Conservation (phyloP, 2,888 invertebrate species). For the Sycophila texana region DNA sequence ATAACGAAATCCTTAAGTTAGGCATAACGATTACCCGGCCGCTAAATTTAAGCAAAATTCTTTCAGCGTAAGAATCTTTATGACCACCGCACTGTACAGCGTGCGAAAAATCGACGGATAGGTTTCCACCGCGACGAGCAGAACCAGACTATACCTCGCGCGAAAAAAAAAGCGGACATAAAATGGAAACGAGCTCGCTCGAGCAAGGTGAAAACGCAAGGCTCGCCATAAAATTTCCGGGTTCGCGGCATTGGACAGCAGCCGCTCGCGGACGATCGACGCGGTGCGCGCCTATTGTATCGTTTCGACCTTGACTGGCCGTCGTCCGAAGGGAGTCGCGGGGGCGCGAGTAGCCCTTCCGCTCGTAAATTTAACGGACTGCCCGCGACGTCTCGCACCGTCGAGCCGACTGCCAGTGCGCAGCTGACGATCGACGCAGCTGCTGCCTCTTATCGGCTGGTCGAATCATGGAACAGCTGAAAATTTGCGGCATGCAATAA, state of each 20-base stretch:
- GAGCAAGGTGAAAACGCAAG: not conserved
- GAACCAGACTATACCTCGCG: not conserved
- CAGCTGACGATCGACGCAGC: no score
- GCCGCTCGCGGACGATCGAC: not conserved
- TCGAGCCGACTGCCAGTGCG: not conserved
- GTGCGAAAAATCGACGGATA: not conserved
- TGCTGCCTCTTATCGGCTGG: no score
- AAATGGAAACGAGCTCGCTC: not conserved
- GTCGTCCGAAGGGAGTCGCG: not conserved
- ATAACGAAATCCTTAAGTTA: no score
- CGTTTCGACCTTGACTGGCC: conserved; percentile 36
- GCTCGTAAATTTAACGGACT: conserved; percentile 5
- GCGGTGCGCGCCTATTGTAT: not conserved
- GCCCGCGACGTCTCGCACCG: not conserved
- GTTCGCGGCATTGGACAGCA: conserved; percentile 1
- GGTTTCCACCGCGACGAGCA: not conserved
- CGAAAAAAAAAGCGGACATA: not conserved
- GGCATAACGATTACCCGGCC: no score
- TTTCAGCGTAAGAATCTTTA: no score
- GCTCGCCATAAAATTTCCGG: conserved; percentile 18
- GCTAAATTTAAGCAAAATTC: no score
- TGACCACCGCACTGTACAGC: no score
- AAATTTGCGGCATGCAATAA: not conserved
- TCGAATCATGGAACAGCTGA: no score
- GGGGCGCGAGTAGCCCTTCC: not conserved